Percentiles rank a stretch among this genome's conserved stretches.
Evolutionary conservation across 1,140 invertebrate genomes (phyloP).

Genomic region (Drosophila tropicalis): DNA sequence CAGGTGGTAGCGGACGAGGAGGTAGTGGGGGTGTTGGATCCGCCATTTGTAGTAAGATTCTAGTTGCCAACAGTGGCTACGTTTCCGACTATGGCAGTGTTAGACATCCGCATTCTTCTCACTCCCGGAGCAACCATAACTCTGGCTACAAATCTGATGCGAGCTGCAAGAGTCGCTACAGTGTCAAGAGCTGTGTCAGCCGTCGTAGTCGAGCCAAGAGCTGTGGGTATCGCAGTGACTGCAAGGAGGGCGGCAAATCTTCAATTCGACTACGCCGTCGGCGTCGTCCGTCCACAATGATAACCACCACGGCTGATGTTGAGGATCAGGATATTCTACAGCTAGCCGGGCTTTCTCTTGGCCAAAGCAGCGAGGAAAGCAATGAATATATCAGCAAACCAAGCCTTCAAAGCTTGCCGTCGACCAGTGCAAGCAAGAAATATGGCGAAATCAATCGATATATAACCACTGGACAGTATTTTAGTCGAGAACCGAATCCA

Average conservation of each 20-base stretch:
- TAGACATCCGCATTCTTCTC: conserved; percentile 73
- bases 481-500: conserved; percentile 52
- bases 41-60: conserved; percentile 85
- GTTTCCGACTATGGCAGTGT: conserved; percentile 85
- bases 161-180: conserved; percentile 86
- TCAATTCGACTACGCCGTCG: conserved; percentile 65
- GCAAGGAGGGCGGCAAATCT: conserved; percentile 66
- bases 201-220: conserved; percentile 84
- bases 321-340: conserved; percentile 80
- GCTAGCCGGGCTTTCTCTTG: conserved; percentile 75
- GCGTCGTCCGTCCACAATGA: conserved; percentile 83
- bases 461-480: conserved; percentile 79
- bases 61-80: conserved; percentile 85
- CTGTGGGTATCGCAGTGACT: conserved; percentile 81
- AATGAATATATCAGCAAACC: conserved; percentile 79
- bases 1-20: conserved; percentile 76
- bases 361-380: conserved; percentile 81
- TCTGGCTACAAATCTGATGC: conserved; percentile 86
- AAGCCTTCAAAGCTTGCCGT: conserved; percentile 66
- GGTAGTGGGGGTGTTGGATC: conserved; percentile 82
- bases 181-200: conserved; percentile 84
- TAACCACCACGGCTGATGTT: conserved; percentile 50
- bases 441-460: conserved; percentile 82
- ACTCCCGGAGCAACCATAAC: conserved; percentile 82
- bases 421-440: conserved; percentile 77